These are phyloP conservation scores for Dasypus novemcinctus DNA, from an alignment of 2,113 vertebrate species.

Conservation along the genomic window DNA sequence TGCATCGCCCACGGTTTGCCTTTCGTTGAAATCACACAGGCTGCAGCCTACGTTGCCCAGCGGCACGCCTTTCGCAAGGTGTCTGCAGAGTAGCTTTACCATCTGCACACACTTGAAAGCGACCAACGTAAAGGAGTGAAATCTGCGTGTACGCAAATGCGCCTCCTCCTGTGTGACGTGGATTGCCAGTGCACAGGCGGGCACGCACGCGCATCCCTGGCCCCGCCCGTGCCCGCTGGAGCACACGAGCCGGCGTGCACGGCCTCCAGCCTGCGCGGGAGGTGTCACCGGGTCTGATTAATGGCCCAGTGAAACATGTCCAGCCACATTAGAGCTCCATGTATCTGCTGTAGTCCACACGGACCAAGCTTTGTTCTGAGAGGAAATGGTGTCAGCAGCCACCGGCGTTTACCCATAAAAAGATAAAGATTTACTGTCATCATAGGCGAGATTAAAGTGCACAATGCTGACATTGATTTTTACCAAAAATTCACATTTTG, in stretches of 20 bases:
- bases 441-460: conserved; percentile 99
- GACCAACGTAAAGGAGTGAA: fast-evolving
- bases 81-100: fast-evolving
- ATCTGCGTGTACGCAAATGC: fast-evolving
- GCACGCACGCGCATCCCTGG: fast-evolving
- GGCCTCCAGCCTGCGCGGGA: conserved; percentile 82
- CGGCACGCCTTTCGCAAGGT: neutral
- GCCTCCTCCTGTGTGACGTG: fast-evolving
- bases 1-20: fast-evolving
- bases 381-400: conserved; percentile 99
- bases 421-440: conserved; percentile 99
- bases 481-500: conserved; percentile 99
- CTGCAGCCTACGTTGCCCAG: fast-evolving
- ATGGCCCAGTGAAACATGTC: conserved; percentile 99
- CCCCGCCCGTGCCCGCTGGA: fast-evolving
- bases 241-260: neutral
- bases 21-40: neutral
- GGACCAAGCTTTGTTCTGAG: conserved; percentile 99
- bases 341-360: conserved; percentile 96
- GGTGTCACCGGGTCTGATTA: conserved; percentile 99
- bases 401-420: conserved; percentile 99
- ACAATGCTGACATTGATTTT: conserved; percentile 99
- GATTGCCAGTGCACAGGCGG: fast-evolving
- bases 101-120: fast-evolving
- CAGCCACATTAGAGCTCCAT: conserved; percentile 99